Percentiles rank a stretch among this genome's conserved stretches.
Conservation (phyloP, 1,140 invertebrate species). For the Camponotus pennsylvanicus region DNA sequence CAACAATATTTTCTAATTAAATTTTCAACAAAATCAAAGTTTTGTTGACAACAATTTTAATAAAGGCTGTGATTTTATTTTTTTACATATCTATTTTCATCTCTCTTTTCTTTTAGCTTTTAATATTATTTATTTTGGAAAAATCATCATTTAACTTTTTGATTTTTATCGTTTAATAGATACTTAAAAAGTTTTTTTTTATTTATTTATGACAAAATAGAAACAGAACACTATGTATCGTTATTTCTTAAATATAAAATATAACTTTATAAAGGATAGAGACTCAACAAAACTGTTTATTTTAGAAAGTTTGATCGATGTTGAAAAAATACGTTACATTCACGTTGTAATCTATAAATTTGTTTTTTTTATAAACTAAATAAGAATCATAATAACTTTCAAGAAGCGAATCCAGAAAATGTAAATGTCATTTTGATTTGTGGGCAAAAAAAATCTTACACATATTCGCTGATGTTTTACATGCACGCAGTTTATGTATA, state of each 20-base stretch:
- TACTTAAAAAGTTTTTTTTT: background rate
- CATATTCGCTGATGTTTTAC: background rate
- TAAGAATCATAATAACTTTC: background rate
- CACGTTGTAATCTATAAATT: background rate
- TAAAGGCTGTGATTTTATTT: background rate
- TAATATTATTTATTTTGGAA: background rate
- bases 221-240: background rate
- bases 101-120: background rate
- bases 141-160: background rate
- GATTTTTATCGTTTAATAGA: background rate
- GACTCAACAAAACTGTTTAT: background rate
- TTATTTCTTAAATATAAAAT: background rate
- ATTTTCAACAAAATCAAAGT: constrained; percentile 1
- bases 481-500: background rate
- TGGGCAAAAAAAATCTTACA: background rate
- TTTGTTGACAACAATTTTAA: background rate
- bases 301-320: background rate
- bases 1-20: background rate
- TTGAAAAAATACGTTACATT: background rate
- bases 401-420: background rate
- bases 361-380: too few species aligned
- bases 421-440: background rate
- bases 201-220: background rate
- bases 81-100: background rate
- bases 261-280: background rate